Evolutionary conservation across 2,113 vertebrate genomes (phyloP).

Genomic region (Passer montanus): DNA sequence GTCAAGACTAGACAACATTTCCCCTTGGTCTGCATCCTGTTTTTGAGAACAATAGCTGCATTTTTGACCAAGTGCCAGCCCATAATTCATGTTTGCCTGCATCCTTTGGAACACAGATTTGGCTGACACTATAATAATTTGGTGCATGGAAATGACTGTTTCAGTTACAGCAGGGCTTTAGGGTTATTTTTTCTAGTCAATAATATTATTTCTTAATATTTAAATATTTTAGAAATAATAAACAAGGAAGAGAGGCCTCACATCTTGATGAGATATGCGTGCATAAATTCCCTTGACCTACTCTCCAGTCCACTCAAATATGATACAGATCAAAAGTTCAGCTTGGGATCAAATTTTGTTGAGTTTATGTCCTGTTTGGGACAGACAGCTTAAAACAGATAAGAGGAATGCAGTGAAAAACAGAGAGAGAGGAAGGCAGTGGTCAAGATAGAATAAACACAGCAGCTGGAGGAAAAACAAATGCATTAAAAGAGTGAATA

Average conservation of each 20-base stretch:
- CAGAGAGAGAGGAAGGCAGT: background rate
- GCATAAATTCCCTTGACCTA: background rate
- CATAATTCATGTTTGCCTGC: conserved; percentile 5
- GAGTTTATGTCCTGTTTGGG: background rate
- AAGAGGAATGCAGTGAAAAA: background rate
- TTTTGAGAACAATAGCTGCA: conserved; percentile 47
- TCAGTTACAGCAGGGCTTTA: background rate
- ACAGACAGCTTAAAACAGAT: background rate
- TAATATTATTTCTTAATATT: background rate
- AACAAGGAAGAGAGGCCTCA: background rate
- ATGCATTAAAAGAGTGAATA: background rate
- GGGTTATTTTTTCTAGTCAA: background rate
- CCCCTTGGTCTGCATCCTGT: conserved; percentile 49
- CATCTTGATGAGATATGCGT: background rate
- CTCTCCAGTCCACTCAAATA: background rate
- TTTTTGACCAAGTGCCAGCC: conserved; percentile 48
- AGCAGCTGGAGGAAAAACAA: background rate
- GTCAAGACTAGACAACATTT: conserved; percentile 44
- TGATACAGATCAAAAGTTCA: conserved; percentile 15
- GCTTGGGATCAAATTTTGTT: background rate
- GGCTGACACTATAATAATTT: background rate
- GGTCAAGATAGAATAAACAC: background rate
- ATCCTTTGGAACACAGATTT: background rate
- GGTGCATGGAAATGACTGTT: background rate
- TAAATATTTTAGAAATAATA: background rate